Conservation (phyloP, 2,113 vertebrate species). For the Xerus inauris region DNA sequence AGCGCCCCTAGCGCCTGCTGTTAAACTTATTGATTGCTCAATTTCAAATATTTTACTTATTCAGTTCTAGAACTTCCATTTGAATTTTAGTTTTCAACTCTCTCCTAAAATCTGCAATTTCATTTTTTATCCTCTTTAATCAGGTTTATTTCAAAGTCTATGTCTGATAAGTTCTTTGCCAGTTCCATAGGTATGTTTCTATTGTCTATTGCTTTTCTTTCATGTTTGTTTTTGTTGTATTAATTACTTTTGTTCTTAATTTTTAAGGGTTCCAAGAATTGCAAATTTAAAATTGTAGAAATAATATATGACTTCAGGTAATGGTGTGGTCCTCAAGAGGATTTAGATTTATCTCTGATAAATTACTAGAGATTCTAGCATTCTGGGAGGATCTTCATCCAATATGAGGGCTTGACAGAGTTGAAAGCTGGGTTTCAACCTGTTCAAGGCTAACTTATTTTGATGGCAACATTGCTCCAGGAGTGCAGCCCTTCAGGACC, state of each 20-base stretch:
- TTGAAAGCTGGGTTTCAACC: not conserved
- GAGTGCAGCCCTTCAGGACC: not conserved
- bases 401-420: not conserved
- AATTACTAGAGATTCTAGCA: not conserved
- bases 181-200: not conserved
- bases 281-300: not conserved
- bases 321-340: not conserved
- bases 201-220: not conserved
- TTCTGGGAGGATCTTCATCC: not conserved
- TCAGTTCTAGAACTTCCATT: not conserved
- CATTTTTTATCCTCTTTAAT: not conserved
- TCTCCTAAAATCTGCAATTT: not conserved
- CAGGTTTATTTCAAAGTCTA: not conserved
- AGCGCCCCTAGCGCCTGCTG: no score
- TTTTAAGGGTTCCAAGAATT: not conserved
- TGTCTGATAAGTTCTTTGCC: not conserved
- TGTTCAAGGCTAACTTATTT: not conserved
- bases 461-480: not conserved
- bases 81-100: not conserved
- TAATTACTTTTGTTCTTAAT: not conserved
- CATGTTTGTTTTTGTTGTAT: not conserved
- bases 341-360: not conserved
- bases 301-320: not conserved
- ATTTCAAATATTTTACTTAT: slow-evolving; percentile 3
- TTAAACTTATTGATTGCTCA: not conserved